Percentiles rank a stretch among this genome's conserved stretches.
Conservation (phyloP, 2,888 invertebrate species). For the Nomada hirtipes region DNA sequence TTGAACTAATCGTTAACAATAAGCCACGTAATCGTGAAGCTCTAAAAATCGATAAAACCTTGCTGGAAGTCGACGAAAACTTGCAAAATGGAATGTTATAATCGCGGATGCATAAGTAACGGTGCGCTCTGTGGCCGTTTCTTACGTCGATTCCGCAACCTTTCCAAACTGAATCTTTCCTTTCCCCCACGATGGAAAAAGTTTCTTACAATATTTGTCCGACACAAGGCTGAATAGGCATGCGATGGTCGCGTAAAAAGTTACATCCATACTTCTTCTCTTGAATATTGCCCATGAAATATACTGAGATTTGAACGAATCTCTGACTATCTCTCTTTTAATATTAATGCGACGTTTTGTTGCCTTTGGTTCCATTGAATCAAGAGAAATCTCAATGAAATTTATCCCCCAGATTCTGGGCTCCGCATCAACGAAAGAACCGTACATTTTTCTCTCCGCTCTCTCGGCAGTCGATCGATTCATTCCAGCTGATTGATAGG, state of each 20-base stretch:
- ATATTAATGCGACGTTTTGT: not conserved
- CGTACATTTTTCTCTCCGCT: not conserved
- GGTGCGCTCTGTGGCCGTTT: not conserved
- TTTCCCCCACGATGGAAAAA: not conserved
- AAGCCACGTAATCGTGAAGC: conserved; percentile 35
- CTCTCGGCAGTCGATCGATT: conserved; percentile 21
- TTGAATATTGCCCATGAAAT: not conserved
- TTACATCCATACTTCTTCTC: not conserved
- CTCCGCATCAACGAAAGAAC: not conserved
- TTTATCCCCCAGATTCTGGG: not conserved
- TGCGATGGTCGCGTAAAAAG: conserved; percentile 5
- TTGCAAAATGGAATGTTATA: conserved; percentile 26
- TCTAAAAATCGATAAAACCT: conserved; percentile 51
- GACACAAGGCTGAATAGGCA: conserved; percentile 2
- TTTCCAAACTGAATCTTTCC: not conserved
- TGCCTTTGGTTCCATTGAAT: too few relatives aligned
- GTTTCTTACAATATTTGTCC: not conserved
- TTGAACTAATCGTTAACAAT: not conserved
- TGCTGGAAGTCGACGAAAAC: conserved; percentile 34
- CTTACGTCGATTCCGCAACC: not conserved
- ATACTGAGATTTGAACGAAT: too few relatives aligned
- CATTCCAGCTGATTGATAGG: conserved; percentile 28
- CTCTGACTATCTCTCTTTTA: too few relatives aligned
- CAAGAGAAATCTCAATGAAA: not conserved
- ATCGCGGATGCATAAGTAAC: conserved; percentile 30